phyloP scores from a whole-genome alignment of 1,140 invertebrate species.

The Propsilocerus akamusi region DNA sequence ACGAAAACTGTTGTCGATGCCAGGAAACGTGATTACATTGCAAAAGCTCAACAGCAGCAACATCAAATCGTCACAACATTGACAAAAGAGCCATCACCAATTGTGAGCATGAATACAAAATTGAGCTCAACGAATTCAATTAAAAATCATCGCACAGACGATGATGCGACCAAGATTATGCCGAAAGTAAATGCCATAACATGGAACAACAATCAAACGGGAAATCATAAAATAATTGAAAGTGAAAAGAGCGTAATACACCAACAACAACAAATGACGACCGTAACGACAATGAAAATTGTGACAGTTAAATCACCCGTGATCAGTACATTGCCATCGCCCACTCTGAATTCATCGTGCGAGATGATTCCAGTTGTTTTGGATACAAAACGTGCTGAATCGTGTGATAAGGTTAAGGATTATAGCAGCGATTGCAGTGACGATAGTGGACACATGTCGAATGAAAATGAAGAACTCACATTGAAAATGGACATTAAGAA shows the following conservation, averaged over 20 bases:
- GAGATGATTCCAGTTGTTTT: not conserved
- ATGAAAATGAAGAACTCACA: constrained; percentile 32
- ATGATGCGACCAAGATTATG: not conserved
- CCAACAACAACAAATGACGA: not conserved
- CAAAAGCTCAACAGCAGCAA: not conserved
- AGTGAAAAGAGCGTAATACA: not conserved
- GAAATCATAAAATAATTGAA: not conserved
- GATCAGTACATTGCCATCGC: not conserved
- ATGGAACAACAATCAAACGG: not conserved
- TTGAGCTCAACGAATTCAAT: not conserved
- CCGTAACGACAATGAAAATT: not conserved
- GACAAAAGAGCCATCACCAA: not conserved
- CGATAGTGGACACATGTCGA: constrained; percentile 58
- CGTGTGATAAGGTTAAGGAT: constrained; percentile 12
- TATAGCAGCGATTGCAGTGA: constrained; percentile 36
- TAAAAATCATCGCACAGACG: not conserved
- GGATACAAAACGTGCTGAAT: not conserved
- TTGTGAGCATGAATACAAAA: not conserved
- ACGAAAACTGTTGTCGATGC: not conserved
- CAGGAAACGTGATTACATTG: not conserved
- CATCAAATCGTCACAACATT: not conserved
- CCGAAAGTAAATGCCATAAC: not conserved
- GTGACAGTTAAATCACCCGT: not conserved
- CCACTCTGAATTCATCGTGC: not conserved
- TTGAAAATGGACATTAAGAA: constrained; percentile 5